Evolutionary conservation across 2,797 vertebrate species (phyloP), one percentile per base, ranked within the genome.

Genomic region (Rhynchotus rufescens): DNA sequence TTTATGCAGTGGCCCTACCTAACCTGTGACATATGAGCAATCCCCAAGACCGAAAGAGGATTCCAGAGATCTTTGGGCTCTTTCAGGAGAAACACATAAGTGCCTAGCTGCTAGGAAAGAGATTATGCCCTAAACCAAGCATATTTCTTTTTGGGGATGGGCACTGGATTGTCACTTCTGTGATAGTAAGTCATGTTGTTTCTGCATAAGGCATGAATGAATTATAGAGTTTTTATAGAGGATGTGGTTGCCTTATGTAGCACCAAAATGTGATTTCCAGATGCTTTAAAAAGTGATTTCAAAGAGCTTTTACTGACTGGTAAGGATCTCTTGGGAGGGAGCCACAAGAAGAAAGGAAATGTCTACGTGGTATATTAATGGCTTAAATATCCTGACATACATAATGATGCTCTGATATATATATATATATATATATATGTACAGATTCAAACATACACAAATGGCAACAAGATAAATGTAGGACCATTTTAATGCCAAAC

Each of bases 261-360:
- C 21, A 47, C 47, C 75, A 64, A 69, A 73, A 93, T 36, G 67
- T 84, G 52, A 79, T 67, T 92, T 89, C 4, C 15, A 81, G 28
- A 13, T 89, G 8, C 40, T 93, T 23, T 44, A 66, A 73, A 73
- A 93, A 36, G 64, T 81, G 51, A 79, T 67, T 92, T 89, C 3
- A 13, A 84, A 91, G 71, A 88, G 47, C 56, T 92, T 52, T 81
- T 81, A 40, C 30, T 84, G 77, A 25, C 38, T 80, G 67, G 81
- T 47, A 36, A 15, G 30, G 56, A 73, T 16, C 34, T 89, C 38
- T 69, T 69, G 56, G 26, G 67, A 91, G 42, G 61, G 77, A 92
- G 4, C 54, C 87, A 83, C 67, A 81, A 74, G 62, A 93, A 60
- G n/a, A 32, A 88, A 88, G 88, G 52, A 59, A 85, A 79, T 52